Evolutionary conservation across 2,888 invertebrate species (phyloP), one percentile per base, ranked within the genome.

Genomic region (Drosophila paramelanica): DNA sequence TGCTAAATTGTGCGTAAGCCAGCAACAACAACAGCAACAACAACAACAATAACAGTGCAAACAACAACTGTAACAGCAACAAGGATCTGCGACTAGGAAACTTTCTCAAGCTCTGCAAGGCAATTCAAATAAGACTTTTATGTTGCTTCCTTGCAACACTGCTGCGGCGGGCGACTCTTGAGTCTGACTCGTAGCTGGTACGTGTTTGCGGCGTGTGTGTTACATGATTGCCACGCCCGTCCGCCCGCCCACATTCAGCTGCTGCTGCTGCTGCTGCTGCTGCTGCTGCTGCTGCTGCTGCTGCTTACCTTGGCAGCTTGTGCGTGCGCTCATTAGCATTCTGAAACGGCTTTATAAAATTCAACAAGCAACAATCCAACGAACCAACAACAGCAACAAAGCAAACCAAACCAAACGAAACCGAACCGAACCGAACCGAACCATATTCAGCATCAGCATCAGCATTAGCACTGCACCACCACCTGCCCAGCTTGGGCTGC

Each of bases 311-410:
- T 88, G 85, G 85, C 72, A 74, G 82, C 85, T 78, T 88, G 83
- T 83, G 83, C 83, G 83, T 83, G 89, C 81, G 88, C 87, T 88
- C 90, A 90, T 90, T 90, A 90, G 88, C 88, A 88, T 90, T 88
- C 89, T 81, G 77, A 83, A 84, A 81, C 87, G 89, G 89, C 85
- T 83, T 83, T 83, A 85, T 85, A 89, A 85, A 85, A 85, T 84
- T 89, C 89, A 86, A 89, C 89, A 84, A 84, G 84, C 84, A 87
- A 84, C 84, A 83, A 71, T 77, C 73, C 78, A 77, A 73, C 67
- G 52, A 60, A 68, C 53, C 61, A 79, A 62, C 73, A 52, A 74
- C 74, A 45, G 6, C 57, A 43, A 38, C 49, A 52, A 33, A 59
- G 13, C 36, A 36, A 57, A 53, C 64, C 50, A 20, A 39, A 68